Conservation (phyloP, 2,113 vertebrate genomes). For the Neolamprologus ventralis region DNA sequence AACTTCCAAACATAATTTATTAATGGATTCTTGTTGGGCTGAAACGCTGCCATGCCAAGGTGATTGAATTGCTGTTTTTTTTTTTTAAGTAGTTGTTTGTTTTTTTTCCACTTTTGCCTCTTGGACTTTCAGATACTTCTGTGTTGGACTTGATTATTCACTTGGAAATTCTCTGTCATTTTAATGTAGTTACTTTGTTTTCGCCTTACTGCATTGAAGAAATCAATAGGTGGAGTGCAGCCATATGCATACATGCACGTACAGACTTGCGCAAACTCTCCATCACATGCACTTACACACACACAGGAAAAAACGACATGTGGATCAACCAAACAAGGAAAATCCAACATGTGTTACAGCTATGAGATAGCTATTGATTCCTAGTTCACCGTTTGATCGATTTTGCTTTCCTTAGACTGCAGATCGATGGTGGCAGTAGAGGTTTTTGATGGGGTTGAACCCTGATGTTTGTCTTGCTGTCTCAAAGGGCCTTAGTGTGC, state of each 20-base stretch:
- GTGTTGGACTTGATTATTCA: neutral
- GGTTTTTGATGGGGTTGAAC: constrained; percentile 62
- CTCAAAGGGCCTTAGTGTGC: constrained; percentile 59
- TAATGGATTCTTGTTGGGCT: constrained; percentile 34
- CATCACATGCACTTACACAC: neutral
- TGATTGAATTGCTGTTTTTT: constrained; percentile 4
- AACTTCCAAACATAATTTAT: constrained; percentile 43
- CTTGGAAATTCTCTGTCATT: constrained; percentile 32
- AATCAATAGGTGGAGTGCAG: constrained; percentile 41
- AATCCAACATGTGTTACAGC: constrained; percentile 55
- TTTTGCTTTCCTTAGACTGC: constrained; percentile 57
- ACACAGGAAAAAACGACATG: neutral
- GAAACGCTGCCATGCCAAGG: neutral
- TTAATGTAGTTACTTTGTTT: constrained; percentile 58
- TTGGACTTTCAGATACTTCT: neutral
- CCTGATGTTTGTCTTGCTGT: constrained; percentile 65
- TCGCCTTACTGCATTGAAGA: constrained; percentile 29
- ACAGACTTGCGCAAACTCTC: neutral
- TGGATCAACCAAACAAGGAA: constrained; percentile 50
- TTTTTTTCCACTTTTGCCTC: neutral
- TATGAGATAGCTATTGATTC: constrained; percentile 69
- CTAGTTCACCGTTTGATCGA: constrained; percentile 61
- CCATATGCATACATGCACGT: constrained; percentile 5
- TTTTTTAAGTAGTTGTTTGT: neutral
- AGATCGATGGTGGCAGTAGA: constrained; percentile 61